These are phyloP conservation scores for Conomelus anceps DNA, from an alignment of 2,888 invertebrate species.

Conservation along the genomic window DNA sequence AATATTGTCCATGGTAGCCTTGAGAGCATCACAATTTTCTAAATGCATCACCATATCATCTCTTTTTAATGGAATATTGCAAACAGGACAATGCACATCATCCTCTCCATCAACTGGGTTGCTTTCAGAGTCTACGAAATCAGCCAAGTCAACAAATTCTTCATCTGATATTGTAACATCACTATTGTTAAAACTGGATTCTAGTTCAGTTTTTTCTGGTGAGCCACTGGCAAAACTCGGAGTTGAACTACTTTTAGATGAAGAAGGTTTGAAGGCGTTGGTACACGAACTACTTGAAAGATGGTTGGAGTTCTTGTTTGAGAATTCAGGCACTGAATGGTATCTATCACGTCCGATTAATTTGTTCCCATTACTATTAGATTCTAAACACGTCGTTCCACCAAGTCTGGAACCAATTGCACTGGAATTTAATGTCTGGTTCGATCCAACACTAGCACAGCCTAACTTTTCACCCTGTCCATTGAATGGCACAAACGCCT, in stretches of 20 bases:
- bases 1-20: slow-evolving; percentile 28
- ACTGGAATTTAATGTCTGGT: slow-evolving; percentile 16
- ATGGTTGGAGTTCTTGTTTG: background rate
- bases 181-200: slow-evolving; percentile 33
- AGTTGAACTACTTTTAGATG: slow-evolving; percentile 1
- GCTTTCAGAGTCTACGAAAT: background rate
- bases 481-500: slow-evolving; percentile 28
- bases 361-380: background rate
- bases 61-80: slow-evolving; percentile 42
- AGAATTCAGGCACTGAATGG: background rate
- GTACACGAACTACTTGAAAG: background rate
- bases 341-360: background rate
- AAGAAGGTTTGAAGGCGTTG: background rate
- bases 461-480: slow-evolving; percentile 33
- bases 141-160: background rate
- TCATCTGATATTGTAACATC: background rate
- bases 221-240: slow-evolving; percentile 36
- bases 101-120: background rate
- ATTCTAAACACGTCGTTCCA: background rate
- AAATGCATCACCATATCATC: slow-evolving; percentile 39
- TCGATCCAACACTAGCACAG: slow-evolving; percentile 3
- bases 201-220: slow-evolving; percentile 43
- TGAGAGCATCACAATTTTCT: slow-evolving; percentile 32
- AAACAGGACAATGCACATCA: slow-evolving; percentile 45
- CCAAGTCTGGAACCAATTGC: background rate